Percentiles rank a stretch among this genome's conserved stretches.
These are phyloP conservation scores for Sardina pilchardus DNA, from an alignment of 2,113 vertebrate species.

Conservation along the genomic window DNA sequence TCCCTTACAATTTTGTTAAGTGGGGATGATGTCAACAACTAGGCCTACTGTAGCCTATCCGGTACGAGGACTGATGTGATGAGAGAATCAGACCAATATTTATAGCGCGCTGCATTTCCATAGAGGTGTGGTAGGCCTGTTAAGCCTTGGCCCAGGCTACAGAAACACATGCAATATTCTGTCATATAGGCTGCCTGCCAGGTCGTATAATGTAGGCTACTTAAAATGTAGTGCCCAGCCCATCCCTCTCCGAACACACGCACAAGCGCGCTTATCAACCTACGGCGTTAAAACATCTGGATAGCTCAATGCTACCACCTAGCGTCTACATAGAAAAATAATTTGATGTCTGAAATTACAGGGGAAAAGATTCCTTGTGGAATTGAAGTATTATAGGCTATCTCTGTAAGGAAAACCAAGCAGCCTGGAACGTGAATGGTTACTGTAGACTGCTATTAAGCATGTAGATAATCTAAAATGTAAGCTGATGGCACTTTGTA, in stretches of 20 bases:
- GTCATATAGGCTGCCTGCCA: neutral
- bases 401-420: too few relatives aligned
- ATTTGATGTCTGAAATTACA: too few relatives aligned
- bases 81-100: neutral
- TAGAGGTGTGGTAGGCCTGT: neutral
- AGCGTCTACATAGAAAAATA: neutral
- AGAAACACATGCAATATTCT: neutral
- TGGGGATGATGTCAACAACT: slow-evolving; percentile 3
- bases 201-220: too few relatives aligned
- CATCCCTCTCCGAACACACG: neutral
- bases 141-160: too few relatives aligned
- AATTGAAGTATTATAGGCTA: too few relatives aligned
- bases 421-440: too few relatives aligned
- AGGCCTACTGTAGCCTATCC: neutral
- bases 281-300: neutral
- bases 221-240: too few relatives aligned
- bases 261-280: neutral
- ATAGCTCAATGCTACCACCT: neutral
- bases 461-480: too few relatives aligned
- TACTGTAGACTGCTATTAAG: too few relatives aligned
- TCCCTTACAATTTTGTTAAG: neutral
- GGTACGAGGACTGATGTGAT: neutral
- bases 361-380: too few relatives aligned
- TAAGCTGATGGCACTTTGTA: too few relatives aligned
- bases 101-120: neutral